Evolutionary conservation across 2,797 vertebrate species (phyloP).

Genomic region (Phyllotis vaccarum): DNA sequence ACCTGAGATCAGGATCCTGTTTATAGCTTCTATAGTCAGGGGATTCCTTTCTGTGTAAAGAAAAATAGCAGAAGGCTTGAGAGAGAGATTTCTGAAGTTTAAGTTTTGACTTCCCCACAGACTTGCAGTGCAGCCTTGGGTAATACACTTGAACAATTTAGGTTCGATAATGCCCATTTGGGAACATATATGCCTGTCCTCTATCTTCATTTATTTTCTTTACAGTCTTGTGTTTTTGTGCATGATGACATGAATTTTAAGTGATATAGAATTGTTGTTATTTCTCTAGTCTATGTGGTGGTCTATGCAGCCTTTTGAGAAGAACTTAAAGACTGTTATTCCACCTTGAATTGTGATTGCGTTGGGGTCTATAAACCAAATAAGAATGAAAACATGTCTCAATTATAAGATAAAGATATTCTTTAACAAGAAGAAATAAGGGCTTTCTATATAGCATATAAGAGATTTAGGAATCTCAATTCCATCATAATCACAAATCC

Average conservation of each 20-base stretch:
- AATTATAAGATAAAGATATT: slow-evolving; percentile 64
- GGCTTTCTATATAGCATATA: background rate
- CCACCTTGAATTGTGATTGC: background rate
- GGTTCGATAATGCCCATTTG: background rate
- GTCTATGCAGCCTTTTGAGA: background rate
- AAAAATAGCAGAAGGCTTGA: slow-evolving; percentile 36
- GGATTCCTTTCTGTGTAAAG: slow-evolving; percentile 48
- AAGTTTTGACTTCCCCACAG: background rate
- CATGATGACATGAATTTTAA: background rate
- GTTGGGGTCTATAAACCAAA: slow-evolving; percentile 34
- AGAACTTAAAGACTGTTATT: background rate
- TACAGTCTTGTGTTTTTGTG: background rate
- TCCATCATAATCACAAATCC: background rate
- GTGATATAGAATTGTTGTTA: background rate
- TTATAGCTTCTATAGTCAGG: slow-evolving; percentile 60
- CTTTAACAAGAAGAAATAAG: slow-evolving; percentile 52
- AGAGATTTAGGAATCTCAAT: background rate
- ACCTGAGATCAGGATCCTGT: slow-evolving; percentile 58
- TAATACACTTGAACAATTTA: background rate
- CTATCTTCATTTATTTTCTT: background rate
- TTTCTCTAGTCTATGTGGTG: background rate
- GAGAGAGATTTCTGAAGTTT: background rate
- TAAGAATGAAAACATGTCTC: slow-evolving; percentile 48
- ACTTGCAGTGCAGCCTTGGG: background rate
- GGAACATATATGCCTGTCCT: background rate